Percentiles rank a stretch among this genome's conserved stretches.
Evolutionary conservation across 2,113 vertebrate genomes (phyloP).

Genomic region (Numida meleagris): DNA sequence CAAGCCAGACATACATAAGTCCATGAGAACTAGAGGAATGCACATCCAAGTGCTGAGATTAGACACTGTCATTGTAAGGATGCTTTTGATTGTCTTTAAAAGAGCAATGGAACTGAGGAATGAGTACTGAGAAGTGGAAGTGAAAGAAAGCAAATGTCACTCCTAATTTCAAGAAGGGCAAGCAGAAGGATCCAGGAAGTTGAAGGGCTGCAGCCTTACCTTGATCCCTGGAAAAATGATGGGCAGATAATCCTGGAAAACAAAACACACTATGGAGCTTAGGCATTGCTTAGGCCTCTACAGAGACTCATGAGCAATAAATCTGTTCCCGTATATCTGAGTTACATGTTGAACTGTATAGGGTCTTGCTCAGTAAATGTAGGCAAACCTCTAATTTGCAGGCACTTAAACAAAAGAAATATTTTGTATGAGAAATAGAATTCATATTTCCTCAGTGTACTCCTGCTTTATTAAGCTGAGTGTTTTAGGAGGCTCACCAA

Average conservation of each 20-base stretch:
- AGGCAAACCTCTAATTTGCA: slow-evolving; percentile 5
- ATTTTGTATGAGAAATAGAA: slow-evolving; percentile 21
- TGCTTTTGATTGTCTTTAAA: not conserved
- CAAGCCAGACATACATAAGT: not conserved
- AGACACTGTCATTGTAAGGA: not conserved
- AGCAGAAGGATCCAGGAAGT: not conserved
- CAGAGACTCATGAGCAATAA: not conserved
- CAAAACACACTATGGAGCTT: not conserved
- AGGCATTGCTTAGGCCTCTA: not conserved
- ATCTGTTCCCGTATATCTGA: not conserved
- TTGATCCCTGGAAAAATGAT: not conserved
- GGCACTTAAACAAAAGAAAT: not conserved
- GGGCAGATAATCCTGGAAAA: not conserved
- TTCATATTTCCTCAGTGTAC: not conserved
- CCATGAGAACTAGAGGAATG: not conserved
- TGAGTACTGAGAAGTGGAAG: not conserved
- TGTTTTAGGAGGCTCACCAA: not conserved
- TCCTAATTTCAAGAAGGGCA: not conserved
- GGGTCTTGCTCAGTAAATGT: not conserved
- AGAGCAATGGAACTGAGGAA: not conserved
- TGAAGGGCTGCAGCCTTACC: not conserved
- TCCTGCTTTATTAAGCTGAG: not conserved
- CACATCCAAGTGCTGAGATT: not conserved
- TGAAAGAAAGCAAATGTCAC: not conserved
- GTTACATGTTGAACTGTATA: not conserved